Percentiles rank a stretch among this genome's conserved stretches.
phyloP scores from a whole-genome alignment of 2,888 invertebrate genomes.

The Eristalinus aeneus region DNA sequence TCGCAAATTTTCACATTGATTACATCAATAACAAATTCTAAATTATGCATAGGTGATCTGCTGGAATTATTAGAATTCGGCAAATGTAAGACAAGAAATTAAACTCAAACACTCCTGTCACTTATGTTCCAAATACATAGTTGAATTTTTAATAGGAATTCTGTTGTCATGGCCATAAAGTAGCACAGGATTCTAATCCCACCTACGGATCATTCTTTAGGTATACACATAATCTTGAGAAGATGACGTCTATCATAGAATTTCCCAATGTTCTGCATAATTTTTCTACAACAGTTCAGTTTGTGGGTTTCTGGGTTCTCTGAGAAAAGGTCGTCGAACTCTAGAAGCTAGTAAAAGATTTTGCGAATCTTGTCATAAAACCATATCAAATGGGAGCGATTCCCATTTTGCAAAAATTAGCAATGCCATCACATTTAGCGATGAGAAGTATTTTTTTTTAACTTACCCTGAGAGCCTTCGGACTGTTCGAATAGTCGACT shows the following conservation, averaged over 20 bases:
- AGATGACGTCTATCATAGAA: background rate
- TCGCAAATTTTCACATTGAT: too few species aligned
- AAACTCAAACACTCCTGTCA: background rate
- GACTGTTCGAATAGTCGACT: conserved; percentile 88
- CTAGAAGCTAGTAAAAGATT: background rate
- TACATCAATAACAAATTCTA: too few species aligned
- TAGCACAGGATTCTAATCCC: background rate
- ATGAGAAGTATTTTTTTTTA: background rate
- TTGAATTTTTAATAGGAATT: background rate
- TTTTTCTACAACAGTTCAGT: too few species aligned
- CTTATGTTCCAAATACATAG: background rate
- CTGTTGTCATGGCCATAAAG: too few species aligned
- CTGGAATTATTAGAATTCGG: too few species aligned
- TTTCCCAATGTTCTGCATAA: background rate
- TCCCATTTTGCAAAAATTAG: background rate
- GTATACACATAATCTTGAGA: background rate
- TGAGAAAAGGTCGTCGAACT: background rate
- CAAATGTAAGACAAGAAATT: background rate
- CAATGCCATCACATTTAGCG: background rate
- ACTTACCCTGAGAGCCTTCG: conserved; percentile 86
- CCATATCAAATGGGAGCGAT: background rate
- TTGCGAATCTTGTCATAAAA: background rate
- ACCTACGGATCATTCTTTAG: background rate
- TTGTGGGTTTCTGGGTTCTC: background rate
- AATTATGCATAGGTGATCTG: too few species aligned